Evolutionary conservation across 2,113 vertebrate species (phyloP).

Genomic region (Neotoma lepida): DNA sequence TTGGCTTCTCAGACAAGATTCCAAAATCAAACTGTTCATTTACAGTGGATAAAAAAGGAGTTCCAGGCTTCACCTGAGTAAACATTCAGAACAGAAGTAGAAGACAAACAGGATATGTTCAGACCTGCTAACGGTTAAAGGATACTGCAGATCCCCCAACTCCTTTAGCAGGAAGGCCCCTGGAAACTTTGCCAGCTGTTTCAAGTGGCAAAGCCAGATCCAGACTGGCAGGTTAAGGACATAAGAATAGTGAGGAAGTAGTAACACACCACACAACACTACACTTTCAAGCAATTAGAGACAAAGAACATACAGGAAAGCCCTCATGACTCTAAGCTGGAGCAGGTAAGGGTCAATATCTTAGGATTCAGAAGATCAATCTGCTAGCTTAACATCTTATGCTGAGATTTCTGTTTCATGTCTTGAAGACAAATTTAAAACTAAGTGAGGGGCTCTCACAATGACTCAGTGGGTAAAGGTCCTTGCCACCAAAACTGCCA

Average conservation of each 20-base stretch:
- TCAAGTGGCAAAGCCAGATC: slow-evolving; percentile 1
- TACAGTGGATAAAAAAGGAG: not conserved
- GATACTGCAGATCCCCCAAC: not conserved
- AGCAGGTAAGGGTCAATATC: not conserved
- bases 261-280: not conserved
- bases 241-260: not conserved
- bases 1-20: slow-evolving; percentile 14
- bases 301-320: slow-evolving; percentile 58
- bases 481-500: not conserved
- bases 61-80: not conserved
- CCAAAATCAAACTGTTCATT: slow-evolving; percentile 46
- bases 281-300: slow-evolving; percentile 35
- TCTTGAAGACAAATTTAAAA: slow-evolving; percentile 46
- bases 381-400: not conserved
- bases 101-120: not conserved
- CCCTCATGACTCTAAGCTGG: not conserved
- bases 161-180: not conserved
- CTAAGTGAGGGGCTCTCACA: not conserved
- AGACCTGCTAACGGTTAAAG: not conserved
- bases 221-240: not conserved
- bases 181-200: slow-evolving; percentile 9
- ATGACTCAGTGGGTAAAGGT: not conserved
- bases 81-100: slow-evolving; percentile 25
- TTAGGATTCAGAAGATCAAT: not conserved
- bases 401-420: not conserved